Evolutionary conservation across 37 sponge, comb jelly and placozoan genomes (phyloP), one percentile per base, ranked within the genome.

Genomic region (Cliona cf. orientalis): DNA sequence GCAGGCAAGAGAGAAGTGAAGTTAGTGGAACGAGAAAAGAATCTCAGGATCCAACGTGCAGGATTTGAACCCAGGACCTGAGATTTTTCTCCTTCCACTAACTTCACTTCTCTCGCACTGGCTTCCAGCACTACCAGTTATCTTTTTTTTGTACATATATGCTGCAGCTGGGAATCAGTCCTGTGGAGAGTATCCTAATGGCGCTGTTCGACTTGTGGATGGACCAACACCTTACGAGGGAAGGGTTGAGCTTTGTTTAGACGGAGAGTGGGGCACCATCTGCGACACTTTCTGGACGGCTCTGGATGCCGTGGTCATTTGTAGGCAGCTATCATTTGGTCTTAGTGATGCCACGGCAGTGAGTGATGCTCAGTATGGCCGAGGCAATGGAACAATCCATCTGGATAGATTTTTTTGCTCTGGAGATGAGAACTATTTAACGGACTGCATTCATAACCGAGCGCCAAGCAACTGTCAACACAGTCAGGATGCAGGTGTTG

Each of bases 211-310:
- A 21, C 44, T 84, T 42, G 45, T 66, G n/a, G 69, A 59, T 28
- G 69, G 84, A 14, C 0, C 21, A 26, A 69, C 69, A 42, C 43
- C 14, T 1, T 31, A 56, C 2, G 69, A 84, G 39, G 84, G 84
- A 0, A 37, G 84, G 28, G 84, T 84, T 19, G 76, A 84, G 58
- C 12, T 84, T 9, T 84, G 76, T 36, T 35, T 84, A 22, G 56
- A 76, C 76, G 84, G 84, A 40, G 43, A 26, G 56, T 84, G 84
- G 84, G 84, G 84, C 4, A 84, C 84, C 34, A 68, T 84, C 23
- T 84, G 84, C 58, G 76, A 75, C 36, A 69, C 75, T 7, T 58
- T 58, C 58, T 84, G 84, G 84, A 56, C 28, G 11, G 43, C 39
- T 35, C 34, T 14, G 0, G 84, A 84, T 75, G 84, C 84, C 21